Conservation (phyloP, 2,888 invertebrate species). For the Watsonalla binaria region DNA sequence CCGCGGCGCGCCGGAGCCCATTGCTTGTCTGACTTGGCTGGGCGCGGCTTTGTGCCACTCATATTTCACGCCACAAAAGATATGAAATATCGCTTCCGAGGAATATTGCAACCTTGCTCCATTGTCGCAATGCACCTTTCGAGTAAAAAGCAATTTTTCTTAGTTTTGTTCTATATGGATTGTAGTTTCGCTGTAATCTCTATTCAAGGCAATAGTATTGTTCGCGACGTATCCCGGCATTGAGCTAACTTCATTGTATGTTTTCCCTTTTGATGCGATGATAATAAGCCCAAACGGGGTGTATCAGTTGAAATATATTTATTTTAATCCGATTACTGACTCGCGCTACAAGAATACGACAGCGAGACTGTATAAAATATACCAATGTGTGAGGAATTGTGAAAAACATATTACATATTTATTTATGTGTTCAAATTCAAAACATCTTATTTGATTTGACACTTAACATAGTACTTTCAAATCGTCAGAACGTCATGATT, state of each 20-base stretch:
- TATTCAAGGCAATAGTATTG: not conserved
- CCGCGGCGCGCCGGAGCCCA: conserved; percentile 2
- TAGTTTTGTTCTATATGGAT: not conserved
- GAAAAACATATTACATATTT: no score
- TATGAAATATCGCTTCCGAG: conserved; percentile 29
- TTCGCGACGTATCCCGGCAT: not conserved
- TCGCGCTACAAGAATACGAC: not conserved
- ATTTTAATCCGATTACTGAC: not conserved
- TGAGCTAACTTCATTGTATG: not conserved
- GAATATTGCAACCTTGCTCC: conserved; percentile 6
- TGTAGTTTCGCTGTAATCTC: not conserved
- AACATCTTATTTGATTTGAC: no score
- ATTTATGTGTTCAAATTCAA: no score
- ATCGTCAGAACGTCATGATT: no score
- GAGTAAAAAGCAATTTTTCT: not conserved
- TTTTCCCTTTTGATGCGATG: no score
- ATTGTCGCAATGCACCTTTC: conserved; percentile 3
- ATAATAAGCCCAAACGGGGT: no score
- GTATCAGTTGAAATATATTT: not conserved
- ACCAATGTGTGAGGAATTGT: no score
- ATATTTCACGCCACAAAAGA: conserved; percentile 22
- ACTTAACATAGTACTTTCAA: no score
- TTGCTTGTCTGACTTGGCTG: conserved; percentile 11
- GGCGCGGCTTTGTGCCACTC: conserved; percentile 9
- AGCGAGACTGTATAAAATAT: no score